phyloP scores from a whole-genome alignment of 2,888 invertebrate species.

The Abscondita cerata region DNA sequence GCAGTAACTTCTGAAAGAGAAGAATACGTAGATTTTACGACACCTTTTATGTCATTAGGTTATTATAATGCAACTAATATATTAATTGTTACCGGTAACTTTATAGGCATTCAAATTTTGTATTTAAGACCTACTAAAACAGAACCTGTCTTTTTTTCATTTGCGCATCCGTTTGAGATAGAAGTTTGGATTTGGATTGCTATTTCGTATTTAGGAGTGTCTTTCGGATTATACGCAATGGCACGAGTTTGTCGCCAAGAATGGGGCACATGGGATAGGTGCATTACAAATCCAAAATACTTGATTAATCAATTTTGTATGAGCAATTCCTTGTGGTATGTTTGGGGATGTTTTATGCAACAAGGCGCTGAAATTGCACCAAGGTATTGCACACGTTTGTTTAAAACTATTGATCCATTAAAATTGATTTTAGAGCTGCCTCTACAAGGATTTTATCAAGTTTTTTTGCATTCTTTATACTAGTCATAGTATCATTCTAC shows the following conservation, averaged over 20 bases:
- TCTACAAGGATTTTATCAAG: slow-evolving; percentile 89
- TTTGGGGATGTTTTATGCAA: slow-evolving; percentile 69
- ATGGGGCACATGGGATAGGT: slow-evolving; percentile 69
- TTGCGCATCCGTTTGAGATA: slow-evolving; percentile 78
- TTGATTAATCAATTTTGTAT: slow-evolving; percentile 69
- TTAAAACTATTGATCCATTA: neutral
- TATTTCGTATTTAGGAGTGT: slow-evolving; percentile 70
- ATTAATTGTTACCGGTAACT: neutral
- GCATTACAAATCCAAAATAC: slow-evolving; percentile 66
- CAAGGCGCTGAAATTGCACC: slow-evolving; percentile 70
- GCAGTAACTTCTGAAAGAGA: slow-evolving; percentile 88
- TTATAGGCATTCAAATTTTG: slow-evolving; percentile 68
- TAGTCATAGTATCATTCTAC: slow-evolving; percentile 88
- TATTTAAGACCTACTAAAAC: slow-evolving; percentile 70
- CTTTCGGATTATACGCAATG: slow-evolving; percentile 67
- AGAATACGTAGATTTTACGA: slow-evolving; percentile 90
- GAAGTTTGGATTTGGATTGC: slow-evolving; percentile 76
- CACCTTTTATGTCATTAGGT: slow-evolving; percentile 93
- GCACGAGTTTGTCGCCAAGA: slow-evolving; percentile 69
- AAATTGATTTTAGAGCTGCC: slow-evolving; percentile 69
- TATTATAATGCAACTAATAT: neutral
- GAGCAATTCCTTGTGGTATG: slow-evolving; percentile 72
- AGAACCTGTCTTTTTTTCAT: slow-evolving; percentile 73
- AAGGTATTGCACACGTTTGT: slow-evolving; percentile 63
- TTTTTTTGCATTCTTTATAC: slow-evolving; percentile 89